Base-by-base conservation (phyloP, 1,140 invertebrate species). In the Drosophila varians region DNA sequence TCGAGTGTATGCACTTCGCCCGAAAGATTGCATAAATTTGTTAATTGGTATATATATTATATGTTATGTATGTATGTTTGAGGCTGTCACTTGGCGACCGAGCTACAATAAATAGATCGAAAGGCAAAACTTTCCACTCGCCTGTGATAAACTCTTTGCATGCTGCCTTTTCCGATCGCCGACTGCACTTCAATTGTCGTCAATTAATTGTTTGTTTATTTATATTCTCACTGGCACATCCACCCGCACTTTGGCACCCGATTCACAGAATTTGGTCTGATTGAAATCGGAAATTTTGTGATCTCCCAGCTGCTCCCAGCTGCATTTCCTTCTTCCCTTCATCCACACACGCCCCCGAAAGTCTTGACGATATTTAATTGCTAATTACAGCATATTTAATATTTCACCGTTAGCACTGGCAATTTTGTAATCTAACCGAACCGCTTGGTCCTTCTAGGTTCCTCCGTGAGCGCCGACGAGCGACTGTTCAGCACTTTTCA, bases 101-200 rank as follows among this genome's bases (percentile, higher is more conserved):
- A 71, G 8, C 51, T 14, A 23, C 16, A 49, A 58, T 34, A 71
- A 70, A 71, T 71, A 58, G 72, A 83, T 83, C 61, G 57, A 71
- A 71, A 52, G 61, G 34, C 34, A 77, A 84, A 86, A 86, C 77
- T 86, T 86, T 86, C 80, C 80, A 76, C 82, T 86, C 28, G 82
- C 77, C 72, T 80, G 51, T 45, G 38, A 45, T 57, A 73, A 74
- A 76, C 75, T 57, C 61, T 87, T 61, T 43, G 62, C 74, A 74
- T 77, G 66, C 43, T 51, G 42, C 47, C 47, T 56, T 23, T 54
- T 36, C 14, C 45, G 56, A 47, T 47, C 72, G 38, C 31, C 61
- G 42, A 58, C 42, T 86, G 76, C 77, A 86, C 68, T 80, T 80
- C 76, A 86, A 87, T 86, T 86, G 82, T 57, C 47, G 56, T 62